phyloP scores from a whole-genome alignment of 2,113 vertebrate species.

The Phylloscopus whistleri region DNA sequence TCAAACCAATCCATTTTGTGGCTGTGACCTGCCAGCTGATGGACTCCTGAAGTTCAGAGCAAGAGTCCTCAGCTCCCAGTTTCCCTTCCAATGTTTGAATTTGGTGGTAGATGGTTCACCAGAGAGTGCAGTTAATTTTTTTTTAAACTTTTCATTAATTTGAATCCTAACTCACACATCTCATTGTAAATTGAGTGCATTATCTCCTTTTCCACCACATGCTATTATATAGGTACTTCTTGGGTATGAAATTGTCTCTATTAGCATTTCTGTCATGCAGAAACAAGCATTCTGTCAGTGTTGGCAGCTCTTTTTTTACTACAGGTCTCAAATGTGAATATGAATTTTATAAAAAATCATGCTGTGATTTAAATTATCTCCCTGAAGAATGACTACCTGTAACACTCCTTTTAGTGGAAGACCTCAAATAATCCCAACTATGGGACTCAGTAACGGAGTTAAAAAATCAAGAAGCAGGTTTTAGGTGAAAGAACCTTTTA shows the following conservation, averaged over 20 bases:
- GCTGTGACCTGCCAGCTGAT: not conserved
- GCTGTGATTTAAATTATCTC: slow-evolving; percentile 9
- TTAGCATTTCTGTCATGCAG: slow-evolving; percentile 43
- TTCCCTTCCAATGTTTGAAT: too few species aligned
- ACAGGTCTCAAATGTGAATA: slow-evolving; percentile 38
- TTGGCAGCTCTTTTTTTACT: slow-evolving; percentile 20
- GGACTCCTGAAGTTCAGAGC: not conserved
- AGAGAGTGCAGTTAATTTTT: not conserved
- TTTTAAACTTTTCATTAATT: not conserved
- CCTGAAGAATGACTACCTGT: slow-evolving; percentile 13
- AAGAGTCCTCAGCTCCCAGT: not conserved
- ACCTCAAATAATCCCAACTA: slow-evolving; percentile 21
- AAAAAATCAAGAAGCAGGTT: slow-evolving; percentile 1
- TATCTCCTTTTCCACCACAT: not conserved
- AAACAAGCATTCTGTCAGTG: not conserved
- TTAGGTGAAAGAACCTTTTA: not conserved
- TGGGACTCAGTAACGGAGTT: not conserved
- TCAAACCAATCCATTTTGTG: not conserved
- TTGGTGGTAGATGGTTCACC: not conserved
- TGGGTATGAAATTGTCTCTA: not conserved
- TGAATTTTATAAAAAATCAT: slow-evolving; percentile 53
- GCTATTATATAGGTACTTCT: not conserved
- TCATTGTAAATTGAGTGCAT: not conserved
- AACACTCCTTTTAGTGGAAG: not conserved
- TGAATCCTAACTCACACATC: not conserved